Conservation (phyloP, 2,888 invertebrate species). For the Andrena camellia region DNA sequence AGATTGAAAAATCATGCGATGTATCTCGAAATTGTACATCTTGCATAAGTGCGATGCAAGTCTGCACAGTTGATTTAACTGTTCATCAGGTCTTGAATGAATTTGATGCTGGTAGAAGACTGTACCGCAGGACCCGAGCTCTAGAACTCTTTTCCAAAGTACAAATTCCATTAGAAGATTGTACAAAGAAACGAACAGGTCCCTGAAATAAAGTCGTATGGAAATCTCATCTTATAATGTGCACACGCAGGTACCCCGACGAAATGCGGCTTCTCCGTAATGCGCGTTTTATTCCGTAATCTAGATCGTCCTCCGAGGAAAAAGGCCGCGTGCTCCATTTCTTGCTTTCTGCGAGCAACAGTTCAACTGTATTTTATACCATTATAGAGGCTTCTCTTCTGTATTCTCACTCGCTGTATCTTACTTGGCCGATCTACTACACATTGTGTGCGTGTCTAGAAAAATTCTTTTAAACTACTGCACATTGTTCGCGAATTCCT, state of each 20-base stretch:
- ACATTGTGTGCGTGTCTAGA: constrained; percentile 62
- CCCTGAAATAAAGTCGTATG: constrained; percentile 33
- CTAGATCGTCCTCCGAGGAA: constrained; percentile 48
- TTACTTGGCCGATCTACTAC: constrained; percentile 51
- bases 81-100: no score
- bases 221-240: constrained; percentile 29
- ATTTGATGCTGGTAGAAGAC: no score
- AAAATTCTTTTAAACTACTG: constrained; percentile 58
- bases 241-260: neutral
- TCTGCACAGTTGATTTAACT: no score
- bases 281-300: constrained; percentile 45
- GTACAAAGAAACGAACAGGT: constrained; percentile 6
- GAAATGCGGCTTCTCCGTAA: constrained; percentile 36
- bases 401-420: constrained; percentile 58
- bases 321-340: constrained; percentile 44
- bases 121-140: no score
- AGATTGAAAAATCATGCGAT: no score
- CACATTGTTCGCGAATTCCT: constrained; percentile 43
- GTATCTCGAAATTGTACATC: no score
- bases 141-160: no score
- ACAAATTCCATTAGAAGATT: neutral
- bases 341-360: constrained; percentile 45
- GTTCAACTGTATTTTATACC: constrained; percentile 59
- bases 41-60: no score
- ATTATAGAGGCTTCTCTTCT: constrained; percentile 36